phyloP scores from a whole-genome alignment of 2,113 vertebrate species.

The Pterocles gutturalis region DNA sequence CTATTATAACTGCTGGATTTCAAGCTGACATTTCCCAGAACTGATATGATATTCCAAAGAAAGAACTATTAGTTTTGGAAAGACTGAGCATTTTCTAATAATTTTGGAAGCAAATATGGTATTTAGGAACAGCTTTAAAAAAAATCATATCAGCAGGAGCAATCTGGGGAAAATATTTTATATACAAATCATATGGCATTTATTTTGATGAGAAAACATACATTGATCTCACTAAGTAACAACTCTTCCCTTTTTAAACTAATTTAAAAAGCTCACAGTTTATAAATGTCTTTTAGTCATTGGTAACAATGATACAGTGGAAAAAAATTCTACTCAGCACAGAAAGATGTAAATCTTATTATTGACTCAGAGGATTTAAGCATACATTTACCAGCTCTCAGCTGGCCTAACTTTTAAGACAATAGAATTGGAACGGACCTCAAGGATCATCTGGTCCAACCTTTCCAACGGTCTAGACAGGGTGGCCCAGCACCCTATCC shows the following conservation, averaged over 20 bases:
- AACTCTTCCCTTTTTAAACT: background rate
- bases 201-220: background rate
- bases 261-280: background rate
- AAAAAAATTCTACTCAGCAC: background rate
- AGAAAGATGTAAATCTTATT: background rate
- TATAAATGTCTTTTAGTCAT: background rate
- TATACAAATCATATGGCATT: background rate
- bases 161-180: background rate
- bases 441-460: too few species aligned
- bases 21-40: background rate
- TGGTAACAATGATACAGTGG: background rate
- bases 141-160: background rate
- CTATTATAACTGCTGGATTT: background rate
- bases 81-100: background rate
- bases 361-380: background rate
- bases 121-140: background rate
- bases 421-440: too few species aligned
- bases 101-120: background rate
- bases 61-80: background rate
- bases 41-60: background rate
- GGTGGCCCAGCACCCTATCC: too few species aligned
- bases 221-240: background rate
- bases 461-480: too few species aligned
- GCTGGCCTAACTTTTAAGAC: background rate
- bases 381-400: background rate